A percentile compares a stretch with the other conserved stretches of the same genome.
These are phyloP conservation scores for Mnemiopsis leidyi DNA, from an alignment of 37 sponge, comb jelly and placozoan genomes.

Conservation along the genomic window DNA sequence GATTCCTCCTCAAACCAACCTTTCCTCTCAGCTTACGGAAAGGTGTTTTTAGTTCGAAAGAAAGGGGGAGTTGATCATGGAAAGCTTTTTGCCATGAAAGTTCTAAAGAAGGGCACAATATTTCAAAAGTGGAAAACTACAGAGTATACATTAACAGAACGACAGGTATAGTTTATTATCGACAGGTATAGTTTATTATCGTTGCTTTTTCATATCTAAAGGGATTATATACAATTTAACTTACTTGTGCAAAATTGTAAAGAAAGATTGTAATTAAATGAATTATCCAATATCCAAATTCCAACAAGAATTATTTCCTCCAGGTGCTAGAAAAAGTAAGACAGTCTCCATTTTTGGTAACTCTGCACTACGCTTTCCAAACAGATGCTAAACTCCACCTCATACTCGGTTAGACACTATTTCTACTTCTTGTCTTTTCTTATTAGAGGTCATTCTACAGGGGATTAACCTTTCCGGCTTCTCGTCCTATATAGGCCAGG, in stretches of 20 bases:
- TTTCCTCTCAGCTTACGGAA: slow-evolving; percentile 86
- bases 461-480: no score
- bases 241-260: no score
- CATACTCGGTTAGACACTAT: slow-evolving; percentile 80
- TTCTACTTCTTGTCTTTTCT: neutral
- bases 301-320: neutral
- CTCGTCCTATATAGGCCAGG: no score
- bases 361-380: slow-evolving; percentile 97
- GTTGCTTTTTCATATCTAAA: no score
- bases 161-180: slow-evolving; percentile 68
- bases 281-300: no score
- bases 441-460: no score
- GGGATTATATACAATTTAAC: no score
- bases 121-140: slow-evolving; percentile 90
- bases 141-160: slow-evolving; percentile 93
- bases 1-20: no score
- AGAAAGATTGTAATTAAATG: no score
- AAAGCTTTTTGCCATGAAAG: slow-evolving; percentile 96
- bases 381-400: slow-evolving; percentile 93
- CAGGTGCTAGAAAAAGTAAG: slow-evolving; percentile 86
- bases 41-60: slow-evolving; percentile 94
- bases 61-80: slow-evolving; percentile 72
- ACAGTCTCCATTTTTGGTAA: slow-evolving; percentile 93
- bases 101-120: slow-evolving; percentile 88
- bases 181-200: no score